Conservation (phyloP, 1,140 invertebrate genomes). For the Aphaenogaster rudis region DNA sequence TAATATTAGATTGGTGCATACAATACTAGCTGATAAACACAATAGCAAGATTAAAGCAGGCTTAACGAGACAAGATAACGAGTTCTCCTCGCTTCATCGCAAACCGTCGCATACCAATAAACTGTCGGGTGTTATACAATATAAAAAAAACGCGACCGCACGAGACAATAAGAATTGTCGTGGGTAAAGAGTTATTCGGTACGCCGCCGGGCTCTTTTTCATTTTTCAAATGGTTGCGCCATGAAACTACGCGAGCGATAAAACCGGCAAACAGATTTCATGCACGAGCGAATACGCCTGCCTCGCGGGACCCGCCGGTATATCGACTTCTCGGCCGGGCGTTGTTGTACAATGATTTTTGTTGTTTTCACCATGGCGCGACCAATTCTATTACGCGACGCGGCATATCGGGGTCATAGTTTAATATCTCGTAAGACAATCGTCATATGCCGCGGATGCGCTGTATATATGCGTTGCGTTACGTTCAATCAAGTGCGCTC, state of each 20-base stretch:
- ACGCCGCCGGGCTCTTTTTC: conserved; percentile 23
- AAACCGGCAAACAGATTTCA: conserved; percentile 61
- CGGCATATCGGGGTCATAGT: background rate
- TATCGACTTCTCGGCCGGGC: conserved; percentile 47
- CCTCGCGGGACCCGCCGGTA: conserved; percentile 44
- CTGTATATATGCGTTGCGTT: conserved; percentile 37
- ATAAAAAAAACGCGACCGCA: conserved; percentile 6
- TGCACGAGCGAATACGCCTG: conserved; percentile 14
- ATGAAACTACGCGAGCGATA: conserved; percentile 46
- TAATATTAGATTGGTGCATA: background rate
- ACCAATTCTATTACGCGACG: conserved; percentile 5
- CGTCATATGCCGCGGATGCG: background rate
- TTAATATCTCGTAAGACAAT: conserved; percentile 63
- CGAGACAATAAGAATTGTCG: conserved; percentile 28
- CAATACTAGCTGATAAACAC: too few species aligned
- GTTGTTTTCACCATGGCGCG: background rate
- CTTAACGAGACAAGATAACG: background rate
- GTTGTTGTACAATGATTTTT: conserved; percentile 42
- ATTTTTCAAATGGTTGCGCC: conserved; percentile 45
- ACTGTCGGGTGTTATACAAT: background rate
- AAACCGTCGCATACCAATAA: conserved; percentile 16
- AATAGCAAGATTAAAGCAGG: background rate
- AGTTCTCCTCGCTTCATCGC: background rate
- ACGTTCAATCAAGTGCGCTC: conserved; percentile 68
- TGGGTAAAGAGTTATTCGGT: conserved; percentile 31